Percentiles rank a stretch among this genome's conserved stretches.
Evolutionary conservation across 2,113 vertebrate species (phyloP).

Genomic region (Corapipo altera): DNA sequence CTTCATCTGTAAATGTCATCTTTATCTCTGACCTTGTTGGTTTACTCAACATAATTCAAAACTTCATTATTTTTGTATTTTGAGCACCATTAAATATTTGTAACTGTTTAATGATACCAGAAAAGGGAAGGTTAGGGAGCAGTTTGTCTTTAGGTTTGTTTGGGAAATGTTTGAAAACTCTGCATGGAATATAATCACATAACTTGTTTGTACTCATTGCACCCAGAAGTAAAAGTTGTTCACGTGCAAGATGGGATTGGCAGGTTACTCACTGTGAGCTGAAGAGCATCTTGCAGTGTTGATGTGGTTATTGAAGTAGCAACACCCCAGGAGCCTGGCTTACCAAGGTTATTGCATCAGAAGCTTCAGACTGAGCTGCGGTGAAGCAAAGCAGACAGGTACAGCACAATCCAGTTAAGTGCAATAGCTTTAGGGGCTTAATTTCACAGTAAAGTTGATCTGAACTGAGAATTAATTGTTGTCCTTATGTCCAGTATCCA

Average conservation of each 20-base stretch:
- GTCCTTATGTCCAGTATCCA: background rate
- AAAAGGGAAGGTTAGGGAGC: background rate
- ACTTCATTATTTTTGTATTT: conserved; percentile 1
- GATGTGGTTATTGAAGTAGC: background rate
- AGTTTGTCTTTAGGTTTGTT: background rate
- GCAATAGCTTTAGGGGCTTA: background rate
- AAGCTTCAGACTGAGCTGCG: background rate
- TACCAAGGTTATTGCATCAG: background rate
- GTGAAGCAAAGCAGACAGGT: background rate
- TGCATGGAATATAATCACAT: background rate
- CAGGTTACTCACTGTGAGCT: background rate
- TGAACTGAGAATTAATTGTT: background rate
- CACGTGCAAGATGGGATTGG: background rate
- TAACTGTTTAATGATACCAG: background rate
- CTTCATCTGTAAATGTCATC: background rate
- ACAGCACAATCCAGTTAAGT: background rate
- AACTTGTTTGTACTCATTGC: background rate
- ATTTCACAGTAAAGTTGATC: background rate
- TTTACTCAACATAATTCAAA: conserved; percentile 11
- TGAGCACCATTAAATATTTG: background rate
- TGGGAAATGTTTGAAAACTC: background rate
- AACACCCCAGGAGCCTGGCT: background rate
- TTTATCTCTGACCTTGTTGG: background rate
- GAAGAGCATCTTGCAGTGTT: background rate
- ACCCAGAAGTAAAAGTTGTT: background rate